Base-by-base conservation (phyloP, 2,888 invertebrate genomes). In the Sphecodes monilicornis region DNA sequence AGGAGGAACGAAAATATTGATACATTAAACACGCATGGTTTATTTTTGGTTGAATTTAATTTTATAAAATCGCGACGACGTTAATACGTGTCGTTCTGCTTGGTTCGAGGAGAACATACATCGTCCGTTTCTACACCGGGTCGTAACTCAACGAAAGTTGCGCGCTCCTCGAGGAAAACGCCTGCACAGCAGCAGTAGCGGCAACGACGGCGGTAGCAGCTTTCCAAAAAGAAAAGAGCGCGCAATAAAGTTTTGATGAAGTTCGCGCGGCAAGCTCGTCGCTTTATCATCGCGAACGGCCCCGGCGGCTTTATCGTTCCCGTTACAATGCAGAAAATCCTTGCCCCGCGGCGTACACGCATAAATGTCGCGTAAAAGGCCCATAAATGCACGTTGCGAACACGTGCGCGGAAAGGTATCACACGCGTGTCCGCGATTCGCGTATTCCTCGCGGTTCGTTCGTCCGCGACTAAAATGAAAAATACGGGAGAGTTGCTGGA, bases 171-270 rank as follows among this genome's bases (percentile, higher is more conserved):
- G 64, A 46, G 43, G 64, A 32, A 69, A 70, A 41, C n/a, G 54
- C 46, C 26, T 29, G 68, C 50, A 50, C 39, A 39, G 36, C 60
- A 60, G 60, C 60, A 60, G 18, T 10, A 11, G 54, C 29, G 18
- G 29, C 60, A 11, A 41, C 46, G 18, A 18, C 29, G 29, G 29
- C 29, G n/a, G 8, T 13, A 60, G 60, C 41, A 72, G 26, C 50
- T 68, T 77, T 77, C 36, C 36, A 41, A 78, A 84, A 83, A 60
- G 22, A 66, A 50, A 1, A 32, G 73, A 41, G 5, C 60, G 60
- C 2, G 84, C 72, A 64, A 84, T 84, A 84, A 84, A 84, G 84
- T 78, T 84, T 74, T 84, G 84, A 84, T 84, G 78, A 84, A 84
- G 54, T 84, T 78, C 60, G 54, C 74, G 69, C 64, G 64, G 78